phyloP scores from a whole-genome alignment of 23 tunicate genomes.

The Diplosoma virens region DNA sequence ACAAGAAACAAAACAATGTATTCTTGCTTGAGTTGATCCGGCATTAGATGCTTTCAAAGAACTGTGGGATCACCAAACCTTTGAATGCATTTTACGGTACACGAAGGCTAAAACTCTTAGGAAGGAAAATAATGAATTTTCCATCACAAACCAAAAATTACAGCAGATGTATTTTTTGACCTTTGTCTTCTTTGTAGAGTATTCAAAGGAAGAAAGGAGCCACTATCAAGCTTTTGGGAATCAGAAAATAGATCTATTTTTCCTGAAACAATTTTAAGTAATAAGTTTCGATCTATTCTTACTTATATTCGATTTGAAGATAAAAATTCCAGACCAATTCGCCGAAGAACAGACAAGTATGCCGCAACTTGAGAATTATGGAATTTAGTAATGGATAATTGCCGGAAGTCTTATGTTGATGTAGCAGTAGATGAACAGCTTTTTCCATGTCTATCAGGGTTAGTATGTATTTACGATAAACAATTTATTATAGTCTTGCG shows the following conservation, averaged over 20 bases:
- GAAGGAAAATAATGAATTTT: neutral
- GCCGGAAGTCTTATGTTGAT: neutral
- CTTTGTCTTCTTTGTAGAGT: conserved; percentile 18
- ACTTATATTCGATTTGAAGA: conserved; percentile 9
- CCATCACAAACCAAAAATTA: no score
- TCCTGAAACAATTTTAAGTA: neutral
- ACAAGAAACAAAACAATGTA: neutral
- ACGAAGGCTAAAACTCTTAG: conserved; percentile 5
- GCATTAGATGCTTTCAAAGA: conserved; percentile 10
- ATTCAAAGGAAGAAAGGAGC: conserved; percentile 5
- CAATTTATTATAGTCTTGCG: neutral
- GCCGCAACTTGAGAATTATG: conserved; percentile 1
- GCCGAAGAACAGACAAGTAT: conserved; percentile 4
- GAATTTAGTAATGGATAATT: conserved; percentile 4
- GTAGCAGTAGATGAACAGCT: neutral
- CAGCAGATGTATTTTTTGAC: conserved; percentile 13
- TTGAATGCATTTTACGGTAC: conserved; percentile 19
- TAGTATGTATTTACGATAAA: neutral
- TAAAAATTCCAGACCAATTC: neutral
- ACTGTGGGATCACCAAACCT: conserved; percentile 20
- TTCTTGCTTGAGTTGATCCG: neutral
- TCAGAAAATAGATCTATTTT: neutral
- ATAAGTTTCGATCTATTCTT: neutral
- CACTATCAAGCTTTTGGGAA: conserved; percentile 4
- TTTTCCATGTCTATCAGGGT: conserved; percentile 3